These are phyloP conservation scores for Malacoctenus gilli DNA, from an alignment of 2,797 vertebrate genomes.

Conservation along the genomic window DNA sequence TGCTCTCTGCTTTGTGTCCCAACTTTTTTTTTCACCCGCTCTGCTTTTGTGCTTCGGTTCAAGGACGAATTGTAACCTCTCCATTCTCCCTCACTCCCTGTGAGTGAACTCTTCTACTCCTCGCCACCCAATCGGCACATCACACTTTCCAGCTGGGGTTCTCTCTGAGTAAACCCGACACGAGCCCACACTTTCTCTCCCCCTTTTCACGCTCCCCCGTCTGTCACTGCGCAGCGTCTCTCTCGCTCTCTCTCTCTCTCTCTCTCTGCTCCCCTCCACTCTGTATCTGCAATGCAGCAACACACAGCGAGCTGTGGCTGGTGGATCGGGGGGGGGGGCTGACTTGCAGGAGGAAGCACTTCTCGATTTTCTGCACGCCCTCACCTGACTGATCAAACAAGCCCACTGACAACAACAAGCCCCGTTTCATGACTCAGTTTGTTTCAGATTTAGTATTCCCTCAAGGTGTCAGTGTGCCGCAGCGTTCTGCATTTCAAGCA, in stretches of 20 bases:
- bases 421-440: conserved; percentile 58
- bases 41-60: no score
- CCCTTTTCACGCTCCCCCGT: conserved; percentile 11
- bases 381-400: conserved; percentile 53
- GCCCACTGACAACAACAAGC: conserved; percentile 43
- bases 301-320: conserved; percentile 55
- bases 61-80: no score
- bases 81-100: not conserved
- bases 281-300: conserved; percentile 85
- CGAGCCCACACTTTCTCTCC: conserved; percentile 27
- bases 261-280: conserved; percentile 33
- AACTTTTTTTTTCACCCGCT: no score
- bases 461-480: conserved; percentile 37
- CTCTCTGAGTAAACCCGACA: conserved; percentile 10
- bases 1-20: no score
- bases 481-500: conserved; percentile 63
- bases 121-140: not conserved
- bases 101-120: conserved; percentile 10
- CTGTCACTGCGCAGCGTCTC: conserved; percentile 40
- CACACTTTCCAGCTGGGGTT: not conserved
- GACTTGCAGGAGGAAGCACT: conserved; percentile 47
- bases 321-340: conserved; percentile 40
- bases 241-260: not conserved
- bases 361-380: conserved; percentile 41
- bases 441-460: conserved; percentile 55